phyloP scores from a whole-genome alignment of 2,113 vertebrate species.

The Mesitornis unicolor region DNA sequence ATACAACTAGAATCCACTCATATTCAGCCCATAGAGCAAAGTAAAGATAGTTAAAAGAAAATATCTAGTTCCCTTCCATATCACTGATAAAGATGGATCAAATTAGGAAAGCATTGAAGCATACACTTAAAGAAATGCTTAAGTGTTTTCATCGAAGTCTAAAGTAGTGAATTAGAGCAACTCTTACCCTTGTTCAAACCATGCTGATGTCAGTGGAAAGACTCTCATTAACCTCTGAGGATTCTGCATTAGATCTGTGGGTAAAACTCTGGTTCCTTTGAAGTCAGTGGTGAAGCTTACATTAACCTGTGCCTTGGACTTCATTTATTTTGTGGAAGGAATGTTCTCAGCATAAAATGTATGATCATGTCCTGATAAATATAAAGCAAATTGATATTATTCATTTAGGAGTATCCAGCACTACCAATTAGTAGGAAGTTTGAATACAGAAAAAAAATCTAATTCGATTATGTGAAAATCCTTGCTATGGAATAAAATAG shows the following conservation, averaged over 20 bases:
- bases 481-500: neutral
- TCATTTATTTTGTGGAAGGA: conserved; percentile 29
- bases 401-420: conserved; percentile 1
- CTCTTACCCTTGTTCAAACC: neutral
- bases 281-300: neutral
- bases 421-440: conserved; percentile 6
- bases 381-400: conserved; percentile 8
- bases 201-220: neutral
- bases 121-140: neutral
- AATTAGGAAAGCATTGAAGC: neutral
- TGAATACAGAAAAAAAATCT: neutral
- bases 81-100: neutral
- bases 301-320: conserved; percentile 52
- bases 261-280: conserved; percentile 23
- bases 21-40: neutral
- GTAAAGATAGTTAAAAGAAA: neutral
- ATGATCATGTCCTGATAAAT: neutral
- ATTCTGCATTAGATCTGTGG: conserved; percentile 21
- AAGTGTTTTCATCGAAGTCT: neutral
- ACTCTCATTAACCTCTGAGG: conserved; percentile 45
- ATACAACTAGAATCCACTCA: neutral
- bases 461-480: conserved; percentile 26
- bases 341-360: neutral
- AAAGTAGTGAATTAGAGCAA: conserved; percentile 4
- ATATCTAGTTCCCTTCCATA: neutral